Evolutionary conservation across 2,113 vertebrate species (phyloP), one percentile per base, ranked within the genome.

Genomic region (Petaurus breviceps): DNA sequence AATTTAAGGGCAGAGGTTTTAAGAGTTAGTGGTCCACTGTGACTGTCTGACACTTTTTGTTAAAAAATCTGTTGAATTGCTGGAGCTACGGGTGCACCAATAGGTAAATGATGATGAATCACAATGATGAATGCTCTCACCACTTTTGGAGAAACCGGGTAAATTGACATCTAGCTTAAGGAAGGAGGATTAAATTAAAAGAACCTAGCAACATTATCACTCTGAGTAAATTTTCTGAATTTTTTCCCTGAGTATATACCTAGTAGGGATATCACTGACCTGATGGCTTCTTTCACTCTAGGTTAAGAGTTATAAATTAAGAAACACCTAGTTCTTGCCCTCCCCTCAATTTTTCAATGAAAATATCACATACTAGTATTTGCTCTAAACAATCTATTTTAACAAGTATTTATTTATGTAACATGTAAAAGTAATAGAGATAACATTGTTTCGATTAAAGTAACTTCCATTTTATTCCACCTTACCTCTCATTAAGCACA

Each of bases 401-500:
- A 43, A n/a, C 37, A 43, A 84, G 6, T 19, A 77, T 43, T 68
- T 77, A 77, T 77, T 68, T 43, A n/a, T 77, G 19, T 37, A 37
- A 49, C 11, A 43, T n/a, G 37, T 61, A 61, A 37, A 26, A 55
- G 54, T 55, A 55, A 31, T 12, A 61, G 57, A 57, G 26, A 28
- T 84, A 84, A 43, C 16, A 84, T 8, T 23, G n/a, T 43, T 19
- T 84, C 28, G 46, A 47, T 50, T 90, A 90, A 90, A 31, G 47
- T 90, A 50, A 2, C 55, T 94, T 50, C 26, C 50, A 91, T 19
- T 26, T 54, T n/a, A 94, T 90, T 54, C 37, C 94, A 95, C 24
- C 98, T 98, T 99, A 99, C 99, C 99, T 99, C 98, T 99, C 99
- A 98, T 99, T 99, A 95, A 99, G 98, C 97, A 99, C 99, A 98